These are phyloP conservation scores for Onthophagus taurus DNA, from an alignment of 1,140 invertebrate species.

Conservation along the genomic window DNA sequence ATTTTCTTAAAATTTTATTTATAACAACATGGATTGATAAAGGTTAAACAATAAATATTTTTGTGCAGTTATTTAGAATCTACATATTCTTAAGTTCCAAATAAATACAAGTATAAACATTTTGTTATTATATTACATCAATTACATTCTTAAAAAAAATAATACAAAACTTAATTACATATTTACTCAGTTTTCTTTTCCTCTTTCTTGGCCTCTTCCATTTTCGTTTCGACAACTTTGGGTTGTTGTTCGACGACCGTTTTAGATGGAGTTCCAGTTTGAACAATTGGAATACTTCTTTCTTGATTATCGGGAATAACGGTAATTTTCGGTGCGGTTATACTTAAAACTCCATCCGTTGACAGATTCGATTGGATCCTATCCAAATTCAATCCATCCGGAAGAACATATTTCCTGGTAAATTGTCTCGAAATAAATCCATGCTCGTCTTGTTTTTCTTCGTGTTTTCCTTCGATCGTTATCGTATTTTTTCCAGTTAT, in stretches of 20 bases:
- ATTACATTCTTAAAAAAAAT: no score
- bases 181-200: no score
- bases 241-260: constrained; percentile 3
- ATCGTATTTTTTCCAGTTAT: constrained; percentile 48
- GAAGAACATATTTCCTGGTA: constrained; percentile 54
- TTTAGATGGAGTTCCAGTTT: constrained; percentile 22
- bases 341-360: constrained; percentile 62
- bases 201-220: no score
- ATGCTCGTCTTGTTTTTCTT: constrained; percentile 40
- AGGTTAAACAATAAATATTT: no score
- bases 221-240: constrained; percentile 6
- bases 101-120: no score
- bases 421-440: constrained; percentile 46
- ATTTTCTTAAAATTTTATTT: no score
- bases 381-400: constrained; percentile 54
- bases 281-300: constrained; percentile 19
- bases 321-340: constrained; percentile 46
- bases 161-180: no score
- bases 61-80: no score
- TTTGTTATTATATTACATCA: no score
- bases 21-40: no score
- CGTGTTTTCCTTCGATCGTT: constrained; percentile 44
- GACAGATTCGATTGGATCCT: constrained; percentile 57
- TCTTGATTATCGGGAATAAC: constrained; percentile 9
- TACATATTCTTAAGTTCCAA: no score